Base-by-base conservation (phyloP, 2,888 invertebrate species). In the Neoscelio sp. region DNA sequence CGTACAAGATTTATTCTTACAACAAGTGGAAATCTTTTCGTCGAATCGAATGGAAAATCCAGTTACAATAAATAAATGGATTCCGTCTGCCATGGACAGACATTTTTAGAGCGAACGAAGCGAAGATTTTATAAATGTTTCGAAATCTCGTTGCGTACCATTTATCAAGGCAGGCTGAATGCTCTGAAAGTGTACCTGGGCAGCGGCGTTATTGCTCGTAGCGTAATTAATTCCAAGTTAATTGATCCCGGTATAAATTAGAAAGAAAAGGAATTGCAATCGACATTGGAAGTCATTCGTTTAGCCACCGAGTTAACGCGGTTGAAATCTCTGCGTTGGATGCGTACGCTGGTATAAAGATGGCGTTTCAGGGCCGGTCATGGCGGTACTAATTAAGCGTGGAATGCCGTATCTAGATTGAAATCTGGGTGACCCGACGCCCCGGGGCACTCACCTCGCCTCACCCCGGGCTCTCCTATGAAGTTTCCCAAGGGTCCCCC, bases 341-440 rank as follows among this genome's bases (percentile, higher is more conserved):
- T 74, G 78, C 70, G 70, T 74, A 70, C 48, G 67, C 70, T 62
- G 62, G 38, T 54, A 73, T 77, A 84, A 84, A 85, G 87, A 86
- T 85, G 86, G 85, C 87, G 87, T 67, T 85, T 85, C 87, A 83
- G 83, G 86, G 86, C 85, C 86, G 86, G 85, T 84, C 86, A 88
- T n/a, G 88, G 86, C 88, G 85, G 87, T 88, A 88, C 89, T 89
- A 89, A 89, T 89, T 89, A 89, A 89, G 88, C 87, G 87, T 83
- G 89, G 89, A 89, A 89, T 89, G 89, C 89, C 87, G 87, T 89
- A 89, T 89, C 89, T 89, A 89, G 89, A 89, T 90, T 89, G 89
- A 89, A 90, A 90, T 90, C 89, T 89, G 87, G 89, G 88, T 89
- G 89, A 89, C 89, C 89, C 85, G 87, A 87, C 87, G 88, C 88